These are phyloP conservation scores for Margarornis squamiger DNA, from an alignment of 2,797 vertebrate species.

Conservation along the genomic window DNA sequence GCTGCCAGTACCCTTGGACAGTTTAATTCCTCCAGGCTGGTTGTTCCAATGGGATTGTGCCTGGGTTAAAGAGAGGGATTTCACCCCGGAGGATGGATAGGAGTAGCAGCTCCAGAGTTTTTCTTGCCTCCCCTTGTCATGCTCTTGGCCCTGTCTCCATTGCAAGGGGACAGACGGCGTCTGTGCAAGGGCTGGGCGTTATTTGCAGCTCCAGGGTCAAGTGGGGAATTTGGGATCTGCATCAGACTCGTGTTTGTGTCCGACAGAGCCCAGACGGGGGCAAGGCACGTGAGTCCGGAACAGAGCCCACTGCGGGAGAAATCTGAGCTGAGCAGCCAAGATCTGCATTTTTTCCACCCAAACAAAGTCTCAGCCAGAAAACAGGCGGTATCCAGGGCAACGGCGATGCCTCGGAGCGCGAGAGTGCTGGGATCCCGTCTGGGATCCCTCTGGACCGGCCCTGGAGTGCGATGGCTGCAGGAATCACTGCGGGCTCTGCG, in stretches of 20 bases:
- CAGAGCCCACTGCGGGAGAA: not conserved
- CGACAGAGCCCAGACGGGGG: not conserved
- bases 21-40: not conserved
- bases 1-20: rapidly evolving
- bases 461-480: not conserved
- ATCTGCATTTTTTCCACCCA: not conserved
- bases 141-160: rapidly evolving
- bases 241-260: rapidly evolving
- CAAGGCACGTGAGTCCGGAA: not conserved
- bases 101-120: not conserved
- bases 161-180: rapidly evolving
- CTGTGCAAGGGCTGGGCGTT: not conserved
- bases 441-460: not conserved
- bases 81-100: not conserved
- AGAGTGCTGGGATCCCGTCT: rapidly evolving
- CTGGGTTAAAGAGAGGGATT: rapidly evolving
- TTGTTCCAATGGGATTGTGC: rapidly evolving
- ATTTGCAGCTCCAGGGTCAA: rapidly evolving
- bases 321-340: not conserved
- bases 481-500: not conserved
- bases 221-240: not conserved
- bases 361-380: not conserved
- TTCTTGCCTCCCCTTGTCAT: not conserved
- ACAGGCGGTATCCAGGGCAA: not conserved
- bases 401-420: not conserved